These are phyloP conservation scores for Crotalus adamanteus DNA, from an alignment of 2,797 vertebrate species.

Conservation along the genomic window DNA sequence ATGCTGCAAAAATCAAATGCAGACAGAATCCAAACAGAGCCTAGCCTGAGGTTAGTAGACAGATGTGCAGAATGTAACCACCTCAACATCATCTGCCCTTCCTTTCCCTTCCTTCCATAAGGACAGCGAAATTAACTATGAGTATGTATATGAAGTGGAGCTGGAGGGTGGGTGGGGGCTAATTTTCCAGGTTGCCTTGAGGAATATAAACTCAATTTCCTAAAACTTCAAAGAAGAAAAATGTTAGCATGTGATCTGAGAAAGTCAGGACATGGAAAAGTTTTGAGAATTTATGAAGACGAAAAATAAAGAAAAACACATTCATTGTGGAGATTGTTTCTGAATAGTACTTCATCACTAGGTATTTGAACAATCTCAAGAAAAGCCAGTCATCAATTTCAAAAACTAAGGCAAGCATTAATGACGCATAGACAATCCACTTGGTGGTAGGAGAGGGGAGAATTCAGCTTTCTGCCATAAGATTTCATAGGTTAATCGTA, in stretches of 20 bases:
- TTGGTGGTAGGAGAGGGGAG: background rate
- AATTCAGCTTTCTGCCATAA: background rate
- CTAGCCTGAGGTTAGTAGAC: rapidly evolving
- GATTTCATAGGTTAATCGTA: background rate
- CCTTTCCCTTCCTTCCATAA: slow-evolving; percentile 12
- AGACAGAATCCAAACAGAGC: background rate
- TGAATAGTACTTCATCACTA: slow-evolving; percentile 22
- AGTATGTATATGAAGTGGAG: background rate
- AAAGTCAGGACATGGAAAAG: background rate
- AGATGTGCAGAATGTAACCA: background rate
- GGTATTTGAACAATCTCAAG: background rate
- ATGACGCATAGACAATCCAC: background rate
- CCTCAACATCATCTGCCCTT: background rate
- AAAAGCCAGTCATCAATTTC: background rate
- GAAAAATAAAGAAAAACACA: background rate
- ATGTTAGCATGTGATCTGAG: background rate
- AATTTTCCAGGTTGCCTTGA: background rate
- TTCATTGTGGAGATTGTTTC: background rate
- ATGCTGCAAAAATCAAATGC: slow-evolving; percentile 40
- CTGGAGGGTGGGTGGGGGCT: background rate
- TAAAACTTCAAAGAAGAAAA: background rate
- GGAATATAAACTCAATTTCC: background rate
- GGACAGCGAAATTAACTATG: background rate
- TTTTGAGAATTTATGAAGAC: background rate
- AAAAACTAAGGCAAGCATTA: background rate